Percentiles rank a stretch among this genome's conserved stretches.
phyloP scores from a whole-genome alignment of 2,797 vertebrate species.

The Manis crassicaudata region DNA sequence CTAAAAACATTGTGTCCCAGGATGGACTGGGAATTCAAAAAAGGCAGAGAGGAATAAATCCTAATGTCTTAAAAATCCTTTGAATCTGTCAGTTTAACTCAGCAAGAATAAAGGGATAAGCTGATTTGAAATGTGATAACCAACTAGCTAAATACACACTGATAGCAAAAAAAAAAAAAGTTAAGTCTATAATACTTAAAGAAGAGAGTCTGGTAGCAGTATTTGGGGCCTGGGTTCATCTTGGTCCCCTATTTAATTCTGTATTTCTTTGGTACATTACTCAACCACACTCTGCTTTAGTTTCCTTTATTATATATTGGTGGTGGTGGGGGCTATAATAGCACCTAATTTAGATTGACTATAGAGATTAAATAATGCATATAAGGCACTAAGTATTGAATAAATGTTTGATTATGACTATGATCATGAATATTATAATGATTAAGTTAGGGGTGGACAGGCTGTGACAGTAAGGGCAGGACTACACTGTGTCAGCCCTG shows the following conservation, averaged over 20 bases:
- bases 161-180: conserved; percentile 23
- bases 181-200: conserved; percentile 8
- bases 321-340: neutral
- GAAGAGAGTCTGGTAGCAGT: neutral
- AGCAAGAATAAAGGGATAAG: neutral
- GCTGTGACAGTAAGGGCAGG: neutral
- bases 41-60: neutral
- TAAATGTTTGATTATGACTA: neutral
- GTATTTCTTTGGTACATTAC: neutral
- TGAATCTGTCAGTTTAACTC: neutral
- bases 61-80: neutral
- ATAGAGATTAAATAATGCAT: neutral
- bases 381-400: neutral
- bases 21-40: neutral
- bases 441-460: neutral
- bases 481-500: neutral
- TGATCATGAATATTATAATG: neutral
- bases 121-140: neutral
- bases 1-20: neutral
- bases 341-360: neutral
- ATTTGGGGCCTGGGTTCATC: neutral
- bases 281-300: neutral
- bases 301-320: neutral
- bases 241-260: neutral
- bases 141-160: neutral